Conservation (phyloP, 1,140 invertebrate species). For the Brevipalpus yothersi region DNA sequence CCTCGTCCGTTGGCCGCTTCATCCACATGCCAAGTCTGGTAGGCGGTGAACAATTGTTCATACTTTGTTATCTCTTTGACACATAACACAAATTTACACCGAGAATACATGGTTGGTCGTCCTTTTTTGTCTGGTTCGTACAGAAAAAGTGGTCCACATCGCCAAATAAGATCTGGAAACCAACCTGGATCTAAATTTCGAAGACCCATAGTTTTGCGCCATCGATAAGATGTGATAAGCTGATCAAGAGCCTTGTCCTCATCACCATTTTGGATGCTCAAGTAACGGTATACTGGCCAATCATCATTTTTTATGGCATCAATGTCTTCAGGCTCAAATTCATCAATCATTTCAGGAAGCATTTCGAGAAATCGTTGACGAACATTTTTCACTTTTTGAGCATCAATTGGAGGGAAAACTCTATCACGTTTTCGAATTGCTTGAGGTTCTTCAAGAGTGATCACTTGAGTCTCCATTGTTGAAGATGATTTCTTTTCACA, state of each 20-base stretch:
- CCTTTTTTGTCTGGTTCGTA: slow-evolving; percentile 5
- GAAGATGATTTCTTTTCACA: too few relatives aligned
- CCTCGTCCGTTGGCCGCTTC: slow-evolving; percentile 4
- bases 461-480: too few relatives aligned
- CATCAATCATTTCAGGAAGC: neutral
- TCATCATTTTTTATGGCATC: slow-evolving; percentile 10
- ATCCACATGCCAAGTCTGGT: neutral
- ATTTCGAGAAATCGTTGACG: neutral
- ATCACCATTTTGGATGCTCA: slow-evolving; percentile 5
- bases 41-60: neutral
- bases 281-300: slow-evolving; percentile 10
- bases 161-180: slow-evolving; percentile 10
- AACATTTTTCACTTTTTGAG: neutral
- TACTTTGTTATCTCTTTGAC: neutral
- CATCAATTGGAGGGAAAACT: neutral
- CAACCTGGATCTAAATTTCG: neutral
- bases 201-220: neutral
- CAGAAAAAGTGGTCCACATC: slow-evolving; percentile 3
- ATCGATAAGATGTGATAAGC: slow-evolving; percentile 15
- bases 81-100: neutral
- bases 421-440: neutral
- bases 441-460: too few relatives aligned
- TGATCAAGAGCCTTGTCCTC: slow-evolving; percentile 14
- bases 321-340: slow-evolving; percentile 5
- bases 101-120: slow-evolving; percentile 5